phyloP scores from a whole-genome alignment of 2,113 vertebrate species.

The Asarcornis scutulata region DNA sequence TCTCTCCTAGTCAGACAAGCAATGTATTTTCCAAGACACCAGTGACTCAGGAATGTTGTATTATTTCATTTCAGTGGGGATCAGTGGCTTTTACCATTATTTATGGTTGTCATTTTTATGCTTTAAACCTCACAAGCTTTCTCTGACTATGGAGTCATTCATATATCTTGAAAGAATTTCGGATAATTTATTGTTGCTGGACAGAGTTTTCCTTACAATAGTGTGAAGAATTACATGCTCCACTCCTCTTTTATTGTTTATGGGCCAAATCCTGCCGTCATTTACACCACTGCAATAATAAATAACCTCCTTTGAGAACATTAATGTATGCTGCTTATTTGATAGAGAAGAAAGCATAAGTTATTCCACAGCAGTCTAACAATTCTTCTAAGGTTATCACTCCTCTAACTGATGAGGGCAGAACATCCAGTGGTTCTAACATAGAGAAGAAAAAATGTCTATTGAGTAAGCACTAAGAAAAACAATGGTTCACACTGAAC shows the following conservation, averaged over 20 bases:
- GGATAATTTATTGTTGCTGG: slow-evolving; percentile 70
- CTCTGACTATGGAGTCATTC: slow-evolving; percentile 56
- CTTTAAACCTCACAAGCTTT: slow-evolving; percentile 59
- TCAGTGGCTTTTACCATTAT: slow-evolving; percentile 66
- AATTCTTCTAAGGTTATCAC: slow-evolving; percentile 5
- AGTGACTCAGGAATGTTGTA: slow-evolving; percentile 54
- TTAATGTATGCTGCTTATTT: not conserved
- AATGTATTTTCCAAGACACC: slow-evolving; percentile 66
- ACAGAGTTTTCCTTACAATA: slow-evolving; percentile 36
- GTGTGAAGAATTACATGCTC: slow-evolving; percentile 44
- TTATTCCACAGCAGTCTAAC: not conserved
- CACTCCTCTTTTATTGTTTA: slow-evolving; percentile 54
- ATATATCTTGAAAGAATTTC: slow-evolving; percentile 55
- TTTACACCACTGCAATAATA: slow-evolving; percentile 35
- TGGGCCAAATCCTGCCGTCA: slow-evolving; percentile 6
- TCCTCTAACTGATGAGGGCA: not conserved
- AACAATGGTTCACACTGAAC: not conserved
- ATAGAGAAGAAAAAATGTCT: not conserved
- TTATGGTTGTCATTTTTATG: slow-evolving; percentile 73
- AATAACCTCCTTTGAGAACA: slow-evolving; percentile 31
- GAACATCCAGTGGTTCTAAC: not conserved
- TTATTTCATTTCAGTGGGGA: slow-evolving; percentile 61
- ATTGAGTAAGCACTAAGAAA: not conserved
- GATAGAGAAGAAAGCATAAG: not conserved
- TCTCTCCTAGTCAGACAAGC: not conserved